These are phyloP conservation scores for Drosophila diplacantha DNA, from an alignment of 2,888 invertebrate species.

Conservation along the genomic window DNA sequence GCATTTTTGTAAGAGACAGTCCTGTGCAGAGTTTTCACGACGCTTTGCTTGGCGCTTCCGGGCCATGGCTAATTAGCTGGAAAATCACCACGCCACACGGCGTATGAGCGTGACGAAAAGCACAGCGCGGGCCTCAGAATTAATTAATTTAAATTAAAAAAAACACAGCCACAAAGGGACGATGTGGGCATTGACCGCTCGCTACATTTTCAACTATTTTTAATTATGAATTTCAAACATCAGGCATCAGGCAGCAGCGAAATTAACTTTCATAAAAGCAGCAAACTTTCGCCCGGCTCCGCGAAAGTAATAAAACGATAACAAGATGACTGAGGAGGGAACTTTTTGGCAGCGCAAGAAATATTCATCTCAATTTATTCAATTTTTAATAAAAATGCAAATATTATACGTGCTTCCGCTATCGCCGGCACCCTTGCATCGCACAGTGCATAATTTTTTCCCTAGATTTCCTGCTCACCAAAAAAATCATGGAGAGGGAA, in stretches of 20 bases:
- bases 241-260: slow-evolving; percentile 30
- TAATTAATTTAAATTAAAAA: slow-evolving; percentile 56
- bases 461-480: slow-evolving; percentile 18
- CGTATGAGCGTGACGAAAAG: slow-evolving; percentile 39
- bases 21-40: neutral
- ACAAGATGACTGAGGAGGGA: slow-evolving; percentile 36
- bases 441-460: slow-evolving; percentile 24
- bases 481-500: slow-evolving; percentile 6
- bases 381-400: slow-evolving; percentile 71
- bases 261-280: slow-evolving; percentile 64
- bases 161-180: slow-evolving; percentile 27
- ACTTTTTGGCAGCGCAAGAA: slow-evolving; percentile 32
- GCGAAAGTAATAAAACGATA: slow-evolving; percentile 43
- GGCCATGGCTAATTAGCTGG: slow-evolving; percentile 48
- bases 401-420: slow-evolving; percentile 39
- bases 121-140: slow-evolving; percentile 14
- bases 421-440: slow-evolving; percentile 22
- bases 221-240: slow-evolving; percentile 66
- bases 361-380: slow-evolving; percentile 52
- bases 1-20: slow-evolving; percentile 9
- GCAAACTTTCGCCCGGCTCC: slow-evolving; percentile 48
- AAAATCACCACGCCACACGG: slow-evolving; percentile 44
- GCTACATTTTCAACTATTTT: slow-evolving; percentile 60
- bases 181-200: slow-evolving; percentile 11
- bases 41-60: slow-evolving; percentile 4